A percentile compares a stretch with the other conserved stretches of the same genome.
Evolutionary conservation across 1,140 invertebrate species (phyloP).

Genomic region (Drosophila mayri): DNA sequence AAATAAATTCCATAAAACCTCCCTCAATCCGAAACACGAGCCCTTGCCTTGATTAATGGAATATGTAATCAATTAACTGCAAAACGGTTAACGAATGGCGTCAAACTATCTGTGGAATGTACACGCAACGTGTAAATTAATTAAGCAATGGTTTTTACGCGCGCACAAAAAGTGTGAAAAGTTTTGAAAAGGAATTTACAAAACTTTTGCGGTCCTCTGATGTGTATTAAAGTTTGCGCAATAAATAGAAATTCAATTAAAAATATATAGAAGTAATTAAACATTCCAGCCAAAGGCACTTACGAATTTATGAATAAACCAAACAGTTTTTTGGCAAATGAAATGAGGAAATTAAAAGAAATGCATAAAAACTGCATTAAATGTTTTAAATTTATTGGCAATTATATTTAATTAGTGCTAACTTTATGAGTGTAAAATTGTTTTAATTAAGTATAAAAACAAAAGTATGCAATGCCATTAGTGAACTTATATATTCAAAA

Average conservation of each 20-base stretch:
- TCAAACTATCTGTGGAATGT: slow-evolving; percentile 46
- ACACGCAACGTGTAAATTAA: slow-evolving; percentile 30
- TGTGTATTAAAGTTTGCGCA: slow-evolving; percentile 2
- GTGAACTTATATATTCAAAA: background rate
- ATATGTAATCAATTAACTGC: slow-evolving; percentile 59
- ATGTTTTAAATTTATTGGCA: background rate
- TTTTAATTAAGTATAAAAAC: background rate
- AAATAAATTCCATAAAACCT: slow-evolving; percentile 10
- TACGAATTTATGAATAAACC: background rate
- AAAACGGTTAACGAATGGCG: slow-evolving; percentile 38
- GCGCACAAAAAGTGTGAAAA: slow-evolving; percentile 30
- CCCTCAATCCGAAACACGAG: background rate
- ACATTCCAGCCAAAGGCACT: background rate
- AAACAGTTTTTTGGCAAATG: too few species aligned
- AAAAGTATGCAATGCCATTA: background rate
- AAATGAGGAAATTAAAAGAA: background rate
- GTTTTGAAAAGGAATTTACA: slow-evolving; percentile 31
- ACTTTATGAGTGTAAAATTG: background rate
- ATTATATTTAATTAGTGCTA: background rate
- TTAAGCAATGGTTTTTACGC: slow-evolving; percentile 25
- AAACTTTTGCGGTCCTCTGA: background rate
- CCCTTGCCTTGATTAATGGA: slow-evolving; percentile 53
- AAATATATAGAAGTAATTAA: background rate
- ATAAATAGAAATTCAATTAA: slow-evolving; percentile 25
- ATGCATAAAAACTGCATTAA: background rate